Evolutionary conservation across 2,797 vertebrate genomes (phyloP), one percentile per base, ranked within the genome.

Genomic region (Gallinago stenura): DNA sequence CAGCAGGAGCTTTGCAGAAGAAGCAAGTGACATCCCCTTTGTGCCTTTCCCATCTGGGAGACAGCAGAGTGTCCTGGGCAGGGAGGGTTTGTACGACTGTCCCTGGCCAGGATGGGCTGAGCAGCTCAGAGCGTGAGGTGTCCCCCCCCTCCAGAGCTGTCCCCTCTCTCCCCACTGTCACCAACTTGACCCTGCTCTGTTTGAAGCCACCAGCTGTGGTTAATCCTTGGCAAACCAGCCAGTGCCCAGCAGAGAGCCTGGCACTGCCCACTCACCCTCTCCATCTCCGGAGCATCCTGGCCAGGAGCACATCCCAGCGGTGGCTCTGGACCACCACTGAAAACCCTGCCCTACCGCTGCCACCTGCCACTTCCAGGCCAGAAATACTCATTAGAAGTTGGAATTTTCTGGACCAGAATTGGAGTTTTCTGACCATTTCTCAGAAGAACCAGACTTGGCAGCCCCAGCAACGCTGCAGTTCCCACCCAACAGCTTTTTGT

Each of bases 401-500:
- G 39, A 41, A 41, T 41, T 41, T 37, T 37, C 37, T 37, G 37
- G 37, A 37, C 37, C 16, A 12, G 50, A 72, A 11, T 0, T 41
- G 80, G 54, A 61, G 48, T 48, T 92, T 93, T 61, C 45, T 45
- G 77, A 45, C 19, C 0, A 1, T 57, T 91, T 85, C 87, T 77
- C 48, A 19, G 77, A 57, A 65, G 89, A 80, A 33, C 48, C 22
- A 46, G 24, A 13, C 76, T 46, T 19, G 1, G 60, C 85, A 87
- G 78, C 86, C 68, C 62, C 82, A 60, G 87, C 2, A 0, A 25
- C 0, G 5, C 87, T 57, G 73, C 30, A 3, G 35, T 33, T 95
- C 88, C 85, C 93, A 84, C 62, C 83, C 81, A 70, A 60, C 62
- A 83, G 93, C 72, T 91, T 91, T 71, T 81, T 57, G n/a, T 88